phyloP scores from a whole-genome alignment of 2,113 vertebrate species.

The Triplophysa tibetana region DNA sequence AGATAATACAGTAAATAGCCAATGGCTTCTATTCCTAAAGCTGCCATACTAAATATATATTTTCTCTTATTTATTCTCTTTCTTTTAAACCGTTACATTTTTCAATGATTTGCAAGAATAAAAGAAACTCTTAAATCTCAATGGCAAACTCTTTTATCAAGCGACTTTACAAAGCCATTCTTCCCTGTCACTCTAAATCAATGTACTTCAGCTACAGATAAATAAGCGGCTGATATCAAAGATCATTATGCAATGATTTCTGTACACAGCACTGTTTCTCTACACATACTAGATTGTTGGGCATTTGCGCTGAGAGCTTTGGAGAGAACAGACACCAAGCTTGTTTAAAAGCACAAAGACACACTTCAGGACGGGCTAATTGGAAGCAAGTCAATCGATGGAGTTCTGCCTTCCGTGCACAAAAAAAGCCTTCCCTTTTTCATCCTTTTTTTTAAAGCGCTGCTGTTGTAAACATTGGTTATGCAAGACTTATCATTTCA shows the following conservation, averaged over 20 bases:
- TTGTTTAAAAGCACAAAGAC: constrained; percentile 31
- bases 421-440: constrained; percentile 4
- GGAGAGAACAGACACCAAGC: not conserved
- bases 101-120: no score
- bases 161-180: no score
- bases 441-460: constrained; percentile 24
- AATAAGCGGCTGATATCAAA: constrained; percentile 38
- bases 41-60: no score
- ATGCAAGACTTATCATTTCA: constrained; percentile 4
- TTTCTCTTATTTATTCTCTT: no score
- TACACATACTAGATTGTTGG: not conserved
- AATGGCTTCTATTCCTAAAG: no score
- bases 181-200: no score
- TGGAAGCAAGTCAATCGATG: constrained; percentile 39
- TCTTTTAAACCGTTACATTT: no score
- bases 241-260: constrained; percentile 37
- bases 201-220: not conserved
- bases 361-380: constrained; percentile 28
- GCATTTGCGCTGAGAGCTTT: not conserved
- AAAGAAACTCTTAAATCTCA: no score
- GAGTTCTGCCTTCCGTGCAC: constrained; percentile 17
- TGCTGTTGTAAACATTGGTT: constrained; percentile 14
- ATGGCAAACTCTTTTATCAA: no score
- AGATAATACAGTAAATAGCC: no score
- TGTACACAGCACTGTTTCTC: constrained; percentile 22